Evolutionary conservation across 2,797 vertebrate species (phyloP), one percentile per base, ranked within the genome.

Genomic region (Mus caroli): DNA sequence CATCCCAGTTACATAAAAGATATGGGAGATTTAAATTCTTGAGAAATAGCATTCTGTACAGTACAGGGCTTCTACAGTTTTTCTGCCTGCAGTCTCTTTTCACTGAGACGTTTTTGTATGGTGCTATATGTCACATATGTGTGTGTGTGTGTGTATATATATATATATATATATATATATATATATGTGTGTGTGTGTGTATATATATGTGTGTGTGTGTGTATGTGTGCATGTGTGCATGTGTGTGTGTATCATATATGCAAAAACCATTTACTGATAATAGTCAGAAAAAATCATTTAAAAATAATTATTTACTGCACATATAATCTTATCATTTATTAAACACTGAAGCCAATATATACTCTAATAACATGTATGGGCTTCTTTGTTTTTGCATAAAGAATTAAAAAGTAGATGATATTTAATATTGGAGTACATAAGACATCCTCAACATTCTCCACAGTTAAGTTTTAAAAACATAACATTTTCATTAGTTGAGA

Each of bases 1-100:
- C 86, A 50, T 8, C 71, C 82, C 40, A 94, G 20, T 93, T 90
- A 12, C 62, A 79, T 89, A n/a, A 67, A n/a, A 46, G 75, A 50
- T 46, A 76, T 3, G 26, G 24, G 26, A 76, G 26, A 31, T 46
- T 46, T 76, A 46, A 76, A 76, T 76, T 76, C 40, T 76, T 76
- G 43, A 50, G 75, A 76, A 76, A 75, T 31, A 76, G 31, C 24
- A 46, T 28, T 26, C 5, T 76, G 20, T 28, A 46, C 17, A 46
- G 26, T 76, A 13, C 24, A 28, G 75, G 75, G 13, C 24, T 28
- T 50, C 43, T 76, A 76, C 75, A 50, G 24, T 28, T 76, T 50
- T 76, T 76, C 75, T 75, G 0, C 10, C 26, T 76, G 24, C 26
- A 76, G 20, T 50, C 26, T 46, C 24, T 28, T 46, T 76, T 46